Percentiles rank a stretch among this genome's conserved stretches.
These are phyloP conservation scores for Amazona guildingii DNA, from an alignment of 2,113 vertebrate species.

Conservation along the genomic window DNA sequence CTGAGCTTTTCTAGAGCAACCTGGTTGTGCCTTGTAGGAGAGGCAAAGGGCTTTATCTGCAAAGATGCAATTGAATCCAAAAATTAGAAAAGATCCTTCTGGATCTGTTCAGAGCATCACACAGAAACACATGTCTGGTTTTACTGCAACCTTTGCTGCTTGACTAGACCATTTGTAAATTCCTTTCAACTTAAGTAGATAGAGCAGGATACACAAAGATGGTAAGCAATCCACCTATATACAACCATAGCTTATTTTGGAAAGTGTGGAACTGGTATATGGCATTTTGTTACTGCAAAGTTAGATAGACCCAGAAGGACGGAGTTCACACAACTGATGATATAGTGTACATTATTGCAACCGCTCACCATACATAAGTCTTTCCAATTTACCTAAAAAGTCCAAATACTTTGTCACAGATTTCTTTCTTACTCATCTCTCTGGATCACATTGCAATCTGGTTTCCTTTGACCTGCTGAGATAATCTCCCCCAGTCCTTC, in stretches of 20 bases:
- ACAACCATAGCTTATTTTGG: not conserved
- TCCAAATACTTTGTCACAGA: not conserved
- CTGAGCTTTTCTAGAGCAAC: not conserved
- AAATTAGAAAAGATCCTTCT: not conserved
- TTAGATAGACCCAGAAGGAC: not conserved
- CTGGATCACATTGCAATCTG: not conserved
- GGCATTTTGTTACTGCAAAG: too few relatives aligned
- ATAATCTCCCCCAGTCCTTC: not conserved
- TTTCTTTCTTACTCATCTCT: not conserved
- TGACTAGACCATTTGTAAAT: not conserved
- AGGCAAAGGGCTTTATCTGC: too few relatives aligned
- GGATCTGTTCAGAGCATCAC: not conserved
- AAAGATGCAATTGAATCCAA: not conserved
- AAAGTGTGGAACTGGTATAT: not conserved
- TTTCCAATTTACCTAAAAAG: not conserved
- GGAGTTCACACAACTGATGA: not conserved
- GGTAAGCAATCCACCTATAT: not conserved
- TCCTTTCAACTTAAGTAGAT: not conserved
- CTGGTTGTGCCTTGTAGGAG: not conserved
- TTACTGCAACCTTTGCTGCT: not conserved
- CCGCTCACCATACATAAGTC: not conserved
- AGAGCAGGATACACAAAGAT: rapidly evolving
- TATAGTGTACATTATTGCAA: not conserved
- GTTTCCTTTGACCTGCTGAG: not conserved
- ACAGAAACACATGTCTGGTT: not conserved